Evolutionary conservation across 2,113 vertebrate genomes (phyloP), one percentile per base, ranked within the genome.

Genomic region (Alces alces): DNA sequence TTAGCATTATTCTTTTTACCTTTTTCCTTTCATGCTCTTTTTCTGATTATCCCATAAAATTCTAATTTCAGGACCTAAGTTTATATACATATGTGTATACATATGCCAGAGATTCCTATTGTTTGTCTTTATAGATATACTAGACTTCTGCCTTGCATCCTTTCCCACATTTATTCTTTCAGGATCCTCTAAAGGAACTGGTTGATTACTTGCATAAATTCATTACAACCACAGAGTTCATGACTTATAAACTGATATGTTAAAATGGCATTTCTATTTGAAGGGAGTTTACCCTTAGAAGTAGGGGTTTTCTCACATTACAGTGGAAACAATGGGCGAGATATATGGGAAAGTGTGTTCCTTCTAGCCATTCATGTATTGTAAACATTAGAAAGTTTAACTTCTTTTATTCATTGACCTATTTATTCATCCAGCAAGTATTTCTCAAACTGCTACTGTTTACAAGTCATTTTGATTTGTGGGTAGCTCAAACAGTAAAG

Each of bases 191-290:
- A 30, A 45, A 47, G 61, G 10, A 95, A 92, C 14, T 55, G 16
- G 21, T 6, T 97, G 91, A 96, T 89, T 78, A 83, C 33, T 50
- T 84, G 43, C 5, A 86, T 80, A 50, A 89, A 95, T 89, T 61
- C n/a, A n/a, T 88, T 89, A n/a, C 10, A 96, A 33, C 23, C 10
- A 89, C 89, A 73, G 21, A 55, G 14, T 58, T 86, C 17, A 14
- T 91, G 36, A 82, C 50, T 82, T 93, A 82, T 54, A 86, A 60
- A 23, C 83, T 86, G 23, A 19, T 89, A 8, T 92, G 66, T 96
- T 36, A 86, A 97, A 86, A 78, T 91, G 15, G 33, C 27, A 70
- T 92, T 93, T 96, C 7, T 96, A 83, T 86, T 95, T 92, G 84
- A 84, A 66, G 90, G 43, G 47, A 3, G 78, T 76, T 95, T 96